Conservation (phyloP, 1,140 invertebrate species). For the Maconellicoccus hirsutus region DNA sequence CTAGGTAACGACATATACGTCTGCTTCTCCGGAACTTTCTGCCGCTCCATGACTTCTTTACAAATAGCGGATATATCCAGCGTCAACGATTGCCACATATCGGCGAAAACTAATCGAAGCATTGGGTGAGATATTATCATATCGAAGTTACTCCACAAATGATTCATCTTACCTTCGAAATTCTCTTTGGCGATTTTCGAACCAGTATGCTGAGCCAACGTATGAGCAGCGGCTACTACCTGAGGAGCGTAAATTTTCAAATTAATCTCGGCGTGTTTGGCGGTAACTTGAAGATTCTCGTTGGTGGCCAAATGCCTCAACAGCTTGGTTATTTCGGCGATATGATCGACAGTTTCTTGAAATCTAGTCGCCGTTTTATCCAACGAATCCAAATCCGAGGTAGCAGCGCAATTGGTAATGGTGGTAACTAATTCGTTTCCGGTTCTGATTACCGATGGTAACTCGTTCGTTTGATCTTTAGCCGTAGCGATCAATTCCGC, state of each 20-base stretch:
- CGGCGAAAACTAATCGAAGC: slow-evolving; percentile 65
- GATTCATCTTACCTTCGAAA: slow-evolving; percentile 53
- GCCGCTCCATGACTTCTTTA: slow-evolving; percentile 79
- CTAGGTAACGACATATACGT: slow-evolving; percentile 89
- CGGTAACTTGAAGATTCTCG: slow-evolving; percentile 86
- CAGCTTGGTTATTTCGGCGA: slow-evolving; percentile 91
- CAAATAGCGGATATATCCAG: slow-evolving; percentile 75
- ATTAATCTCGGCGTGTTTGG: slow-evolving; percentile 91
- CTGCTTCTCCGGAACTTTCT: slow-evolving; percentile 70
- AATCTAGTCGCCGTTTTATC: slow-evolving; percentile 74
- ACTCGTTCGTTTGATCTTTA: slow-evolving; percentile 55
- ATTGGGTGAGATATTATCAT: not conserved
- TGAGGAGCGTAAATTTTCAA: slow-evolving; percentile 86
- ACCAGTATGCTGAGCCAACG: slow-evolving; percentile 76
- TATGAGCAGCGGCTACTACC: slow-evolving; percentile 85
- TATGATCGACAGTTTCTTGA: slow-evolving; percentile 80
- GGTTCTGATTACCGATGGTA: slow-evolving; percentile 54
- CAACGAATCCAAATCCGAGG: slow-evolving; percentile 64
- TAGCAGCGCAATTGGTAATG: slow-evolving; percentile 63
- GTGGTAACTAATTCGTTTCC: slow-evolving; percentile 61
- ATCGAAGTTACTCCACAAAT: not conserved
- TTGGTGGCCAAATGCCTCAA: slow-evolving; percentile 87
- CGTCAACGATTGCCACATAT: slow-evolving; percentile 92
- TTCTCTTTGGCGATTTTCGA: slow-evolving; percentile 96
- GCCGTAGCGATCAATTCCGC: slow-evolving; percentile 61